Percentiles rank a stretch among this genome's conserved stretches.
These are phyloP conservation scores for Peromyscus nudipes DNA, from an alignment of 2,797 vertebrate genomes.

Conservation along the genomic window DNA sequence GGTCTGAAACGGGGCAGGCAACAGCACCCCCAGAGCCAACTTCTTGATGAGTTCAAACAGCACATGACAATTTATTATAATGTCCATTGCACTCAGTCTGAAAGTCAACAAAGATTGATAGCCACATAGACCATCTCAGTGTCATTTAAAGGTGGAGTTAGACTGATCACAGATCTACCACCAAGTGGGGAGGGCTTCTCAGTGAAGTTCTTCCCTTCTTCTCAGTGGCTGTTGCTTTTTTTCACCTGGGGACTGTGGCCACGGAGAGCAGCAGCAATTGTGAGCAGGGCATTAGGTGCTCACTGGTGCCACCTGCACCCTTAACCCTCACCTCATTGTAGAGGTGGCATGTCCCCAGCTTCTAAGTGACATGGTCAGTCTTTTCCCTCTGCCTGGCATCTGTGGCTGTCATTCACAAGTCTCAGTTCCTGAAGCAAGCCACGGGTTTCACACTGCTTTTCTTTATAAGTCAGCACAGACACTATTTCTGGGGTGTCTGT, in stretches of 20 bases:
- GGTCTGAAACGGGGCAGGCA: not conserved
- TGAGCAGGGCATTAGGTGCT: not conserved
- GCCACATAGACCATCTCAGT: not conserved
- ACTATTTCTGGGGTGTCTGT: constrained; percentile 34
- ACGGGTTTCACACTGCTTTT: not conserved
- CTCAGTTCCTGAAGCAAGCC: not conserved
- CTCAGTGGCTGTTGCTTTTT: not conserved
- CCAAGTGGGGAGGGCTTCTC: not conserved
- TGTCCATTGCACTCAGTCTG: too few relatives aligned
- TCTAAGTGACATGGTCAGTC: not conserved
- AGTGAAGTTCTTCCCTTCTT: not conserved
- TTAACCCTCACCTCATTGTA: rapidly evolving
- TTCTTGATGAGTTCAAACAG: not conserved
- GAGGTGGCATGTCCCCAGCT: not conserved
- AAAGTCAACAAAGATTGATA: not conserved
- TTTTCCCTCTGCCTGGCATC: not conserved
- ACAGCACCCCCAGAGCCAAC: not conserved
- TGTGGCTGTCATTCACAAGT: constrained; percentile 24
- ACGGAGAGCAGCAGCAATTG: not conserved
- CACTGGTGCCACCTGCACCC: too few relatives aligned
- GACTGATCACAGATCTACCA: not conserved
- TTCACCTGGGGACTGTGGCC: not conserved
- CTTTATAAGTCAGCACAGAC: not conserved
- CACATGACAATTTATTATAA: not conserved
- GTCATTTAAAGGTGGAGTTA: not conserved